Conservation (phyloP, 2,888 invertebrate species). For the Aphidoletes aphidimyza region DNA sequence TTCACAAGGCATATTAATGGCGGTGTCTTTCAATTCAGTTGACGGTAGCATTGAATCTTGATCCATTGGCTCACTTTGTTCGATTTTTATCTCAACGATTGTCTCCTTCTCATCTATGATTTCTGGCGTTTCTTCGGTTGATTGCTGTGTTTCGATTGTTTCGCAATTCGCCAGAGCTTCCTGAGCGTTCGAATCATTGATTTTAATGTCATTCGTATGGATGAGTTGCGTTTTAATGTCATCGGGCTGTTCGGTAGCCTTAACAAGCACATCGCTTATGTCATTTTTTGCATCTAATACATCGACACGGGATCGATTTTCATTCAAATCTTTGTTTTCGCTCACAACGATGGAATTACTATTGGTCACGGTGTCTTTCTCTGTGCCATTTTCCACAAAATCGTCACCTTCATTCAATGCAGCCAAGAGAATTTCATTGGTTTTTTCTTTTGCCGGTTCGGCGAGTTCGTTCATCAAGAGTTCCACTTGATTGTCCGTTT, state of each 20-base stretch:
- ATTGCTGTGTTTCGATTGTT: no score
- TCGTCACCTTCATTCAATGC: background rate
- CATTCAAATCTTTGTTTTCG: slow-evolving; percentile 12
- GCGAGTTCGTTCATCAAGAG: slow-evolving; percentile 58
- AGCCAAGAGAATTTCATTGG: background rate
- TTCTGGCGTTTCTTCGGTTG: background rate
- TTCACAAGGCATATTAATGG: background rate
- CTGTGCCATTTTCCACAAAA: background rate
- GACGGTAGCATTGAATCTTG: background rate
- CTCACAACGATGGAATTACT: background rate
- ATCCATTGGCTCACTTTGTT: background rate
- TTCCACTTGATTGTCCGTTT: background rate
- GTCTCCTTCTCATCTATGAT: background rate
- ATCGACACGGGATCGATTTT: slow-evolving; percentile 28
- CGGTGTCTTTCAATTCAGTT: background rate
- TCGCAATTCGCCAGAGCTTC: background rate
- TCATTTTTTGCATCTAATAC: background rate
- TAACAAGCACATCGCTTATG: background rate
- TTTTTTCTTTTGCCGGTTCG: background rate
- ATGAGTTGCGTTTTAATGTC: background rate
- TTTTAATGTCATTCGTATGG: background rate
- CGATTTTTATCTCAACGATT: background rate
- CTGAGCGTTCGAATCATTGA: background rate
- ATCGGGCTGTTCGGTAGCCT: background rate
- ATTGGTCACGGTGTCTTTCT: background rate